These are phyloP conservation scores for Ericerus pela DNA, from an alignment of 1,140 invertebrate species.

Conservation along the genomic window DNA sequence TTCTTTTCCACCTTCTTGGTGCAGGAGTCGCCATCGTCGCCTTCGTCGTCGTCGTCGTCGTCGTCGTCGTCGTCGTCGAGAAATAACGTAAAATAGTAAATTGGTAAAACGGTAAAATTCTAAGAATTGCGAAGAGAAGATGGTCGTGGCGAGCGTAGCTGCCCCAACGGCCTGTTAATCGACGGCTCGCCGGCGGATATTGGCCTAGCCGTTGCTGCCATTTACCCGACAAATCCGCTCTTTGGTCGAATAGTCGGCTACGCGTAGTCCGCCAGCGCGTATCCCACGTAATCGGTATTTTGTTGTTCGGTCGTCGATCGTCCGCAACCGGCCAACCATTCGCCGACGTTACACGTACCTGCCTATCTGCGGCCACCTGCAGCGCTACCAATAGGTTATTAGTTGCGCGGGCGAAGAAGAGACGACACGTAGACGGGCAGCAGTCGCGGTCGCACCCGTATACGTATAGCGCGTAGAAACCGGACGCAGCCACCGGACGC, in stretches of 20 bases:
- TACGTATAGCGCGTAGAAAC: slow-evolving; percentile 11
- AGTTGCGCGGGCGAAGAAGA: slow-evolving; percentile 12
- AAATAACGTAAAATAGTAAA: background rate
- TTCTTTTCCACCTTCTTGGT: background rate
- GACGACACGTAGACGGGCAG: slow-evolving; percentile 13
- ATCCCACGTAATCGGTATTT: no score
- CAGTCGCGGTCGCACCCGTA: slow-evolving; percentile 6
- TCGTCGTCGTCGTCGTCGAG: background rate
- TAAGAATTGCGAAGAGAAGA: background rate
- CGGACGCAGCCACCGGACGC: slow-evolving; percentile 4
- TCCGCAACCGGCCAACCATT: background rate
- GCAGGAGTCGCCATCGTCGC: background rate
- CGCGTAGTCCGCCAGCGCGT: no score
- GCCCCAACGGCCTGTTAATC: background rate
- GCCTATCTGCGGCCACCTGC: slow-evolving; percentile 6
- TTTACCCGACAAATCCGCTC: background rate
- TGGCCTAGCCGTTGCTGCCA: background rate
- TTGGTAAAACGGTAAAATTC: no score
- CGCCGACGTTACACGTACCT: background rate
- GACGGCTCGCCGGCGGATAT: background rate
- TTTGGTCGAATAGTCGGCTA: background rate
- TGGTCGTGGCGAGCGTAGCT: background rate
- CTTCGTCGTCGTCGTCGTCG: background rate
- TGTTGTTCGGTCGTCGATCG: background rate
- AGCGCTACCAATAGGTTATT: slow-evolving; percentile 2